Evolutionary conservation across 2,888 invertebrate species (phyloP).

Genomic region (Myopa testacea): DNA sequence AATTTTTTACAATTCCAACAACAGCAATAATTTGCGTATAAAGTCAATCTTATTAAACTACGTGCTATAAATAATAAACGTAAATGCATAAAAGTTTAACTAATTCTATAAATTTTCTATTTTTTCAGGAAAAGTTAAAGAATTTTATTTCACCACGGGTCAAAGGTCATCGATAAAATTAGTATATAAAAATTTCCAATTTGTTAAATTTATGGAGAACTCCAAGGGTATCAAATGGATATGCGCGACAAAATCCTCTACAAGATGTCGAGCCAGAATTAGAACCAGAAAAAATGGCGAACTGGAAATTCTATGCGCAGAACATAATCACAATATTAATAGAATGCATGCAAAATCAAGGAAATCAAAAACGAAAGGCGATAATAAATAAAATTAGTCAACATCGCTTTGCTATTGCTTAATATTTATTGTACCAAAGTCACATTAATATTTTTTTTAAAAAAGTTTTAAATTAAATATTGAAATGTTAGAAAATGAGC

Average conservation of each 20-base stretch:
- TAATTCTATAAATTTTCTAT: slow-evolving; percentile 8
- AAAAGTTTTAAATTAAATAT: too few relatives aligned
- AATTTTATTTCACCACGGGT: slow-evolving; percentile 62
- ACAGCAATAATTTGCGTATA: too few relatives aligned
- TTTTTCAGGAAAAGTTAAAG: slow-evolving; percentile 25
- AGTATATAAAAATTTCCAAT: slow-evolving; percentile 61
- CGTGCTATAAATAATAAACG: not conserved
- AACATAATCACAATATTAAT: slow-evolving; percentile 60
- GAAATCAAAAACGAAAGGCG: slow-evolving; percentile 39
- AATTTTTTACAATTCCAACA: too few relatives aligned
- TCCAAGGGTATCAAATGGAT: slow-evolving; percentile 66
- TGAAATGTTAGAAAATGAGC: too few relatives aligned
- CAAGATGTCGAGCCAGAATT: slow-evolving; percentile 64
- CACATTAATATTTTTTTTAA: too few relatives aligned
- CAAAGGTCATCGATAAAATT: slow-evolving; percentile 64
- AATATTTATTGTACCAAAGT: not conserved
- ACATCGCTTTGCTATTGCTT: not conserved
- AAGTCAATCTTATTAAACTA: not conserved
- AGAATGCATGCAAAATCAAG: slow-evolving; percentile 5
- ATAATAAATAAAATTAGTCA: slow-evolving; percentile 15
- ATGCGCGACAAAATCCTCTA: slow-evolving; percentile 64
- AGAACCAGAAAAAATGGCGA: slow-evolving; percentile 56
- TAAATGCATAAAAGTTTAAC: not conserved
- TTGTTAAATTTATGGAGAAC: slow-evolving; percentile 64
- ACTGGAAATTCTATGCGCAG: slow-evolving; percentile 58